Evolutionary conservation across 2,113 vertebrate genomes (phyloP), one percentile per base, ranked within the genome.

Genomic region (Psammodynastes pulverulentus): DNA sequence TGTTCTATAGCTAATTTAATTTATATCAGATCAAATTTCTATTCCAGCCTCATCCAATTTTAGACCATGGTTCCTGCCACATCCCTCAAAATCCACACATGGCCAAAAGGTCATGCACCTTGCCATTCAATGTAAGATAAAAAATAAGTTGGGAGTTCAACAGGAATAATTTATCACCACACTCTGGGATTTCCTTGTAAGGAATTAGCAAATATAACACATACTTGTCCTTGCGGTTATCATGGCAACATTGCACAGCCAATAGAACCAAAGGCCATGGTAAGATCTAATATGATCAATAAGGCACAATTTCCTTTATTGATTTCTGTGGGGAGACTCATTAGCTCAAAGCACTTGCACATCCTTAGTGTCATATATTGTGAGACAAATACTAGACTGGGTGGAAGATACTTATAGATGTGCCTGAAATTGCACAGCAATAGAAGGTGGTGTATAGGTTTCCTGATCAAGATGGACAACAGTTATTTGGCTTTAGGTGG

Each of bases 301-400:
- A 89, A 92, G n/a, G 13, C 39, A 86, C 91, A 92, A 86, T 92
- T 89, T 92, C 91, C 88, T 92, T 34, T 43, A 89, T 62, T 89
- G 88, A 92, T 92, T 84, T 92, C 58, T 29, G 43, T 9, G 46
- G 34, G 39, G 10, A 58, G 26, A 43, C 56, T 53, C 39, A 92
- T 62, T 79, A 86, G 87, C 87, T 79, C 79, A 34, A 29, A 87
- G 62, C 49, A 86, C 45, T 26, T 58, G 88, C 46, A 49, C 43
- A 45, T 29, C 24, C 88, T 62, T 46, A 19, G 53, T 62, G 79
- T 79, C 88, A 92, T 62, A 86, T 51, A 89, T 86, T 51, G 23
- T 86, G n/a, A 84, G 88, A 62, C 85, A 89, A 48, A 92, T 62
- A 46, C n/a, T 54, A 89, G 85, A 52, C 29, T 89, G 67, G 24